These are phyloP conservation scores for Epirrita christyi DNA, from an alignment of 2,888 invertebrate species.

Conservation along the genomic window DNA sequence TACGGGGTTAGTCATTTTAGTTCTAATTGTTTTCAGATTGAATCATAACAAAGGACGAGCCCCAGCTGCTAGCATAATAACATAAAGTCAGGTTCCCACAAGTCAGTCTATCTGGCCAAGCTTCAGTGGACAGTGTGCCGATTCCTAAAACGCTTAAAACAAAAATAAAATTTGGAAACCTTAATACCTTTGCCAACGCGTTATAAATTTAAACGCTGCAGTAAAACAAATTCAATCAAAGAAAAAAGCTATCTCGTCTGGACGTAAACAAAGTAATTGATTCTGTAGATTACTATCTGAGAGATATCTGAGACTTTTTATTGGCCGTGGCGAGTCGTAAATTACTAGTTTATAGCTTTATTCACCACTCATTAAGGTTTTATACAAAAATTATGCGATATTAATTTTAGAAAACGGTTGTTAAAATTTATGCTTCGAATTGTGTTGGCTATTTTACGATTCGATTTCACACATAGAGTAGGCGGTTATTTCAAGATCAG, in stretches of 20 bases:
- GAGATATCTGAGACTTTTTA: constrained; percentile 52
- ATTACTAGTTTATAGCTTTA: constrained; percentile 75
- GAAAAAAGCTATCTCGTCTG: constrained; percentile 41
- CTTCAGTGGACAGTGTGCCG: background rate
- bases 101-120: background rate
- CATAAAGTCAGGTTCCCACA: no score
- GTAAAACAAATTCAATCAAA: constrained; percentile 44
- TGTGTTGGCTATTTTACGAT: constrained; percentile 54
- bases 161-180: constrained; percentile 30
- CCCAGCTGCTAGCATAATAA: no score
- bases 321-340: constrained; percentile 58
- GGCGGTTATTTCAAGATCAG: constrained; percentile 15
- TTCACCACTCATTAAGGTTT: constrained; percentile 79
- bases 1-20: no score
- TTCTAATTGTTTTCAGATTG: no score
- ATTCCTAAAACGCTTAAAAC: constrained; percentile 4
- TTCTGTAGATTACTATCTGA: constrained; percentile 59
- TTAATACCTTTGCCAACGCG: constrained; percentile 31
- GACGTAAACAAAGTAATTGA: constrained; percentile 67
- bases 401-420: constrained; percentile 77
- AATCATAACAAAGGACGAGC: no score
- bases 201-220: constrained; percentile 39
- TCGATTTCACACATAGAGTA: constrained; percentile 46
- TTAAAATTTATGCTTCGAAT: constrained; percentile 63
- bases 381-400: constrained; percentile 77